Percentiles rank a stretch among this genome's conserved stretches.
These are phyloP conservation scores for Carcharodon carcharias DNA, from an alignment of 2,797 vertebrate genomes.

Conservation along the genomic window DNA sequence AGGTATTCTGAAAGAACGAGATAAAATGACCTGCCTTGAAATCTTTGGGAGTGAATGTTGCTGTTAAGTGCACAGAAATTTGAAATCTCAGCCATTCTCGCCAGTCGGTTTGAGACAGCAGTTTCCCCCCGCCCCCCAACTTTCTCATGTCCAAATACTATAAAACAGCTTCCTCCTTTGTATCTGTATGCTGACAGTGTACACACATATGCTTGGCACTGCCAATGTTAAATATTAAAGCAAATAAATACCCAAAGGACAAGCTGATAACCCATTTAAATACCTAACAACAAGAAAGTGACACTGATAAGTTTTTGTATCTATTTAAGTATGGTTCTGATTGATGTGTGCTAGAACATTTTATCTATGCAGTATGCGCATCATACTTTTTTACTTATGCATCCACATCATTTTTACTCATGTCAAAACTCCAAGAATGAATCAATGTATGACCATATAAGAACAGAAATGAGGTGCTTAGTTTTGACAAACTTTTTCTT, in stretches of 20 bases:
- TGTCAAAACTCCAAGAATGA: not conserved
- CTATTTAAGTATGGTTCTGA: not conserved
- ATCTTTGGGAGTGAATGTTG: not conserved
- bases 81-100: not conserved
- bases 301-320: not conserved
- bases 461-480: not conserved
- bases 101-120: not conserved
- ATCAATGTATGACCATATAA: not conserved
- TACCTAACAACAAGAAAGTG: not conserved
- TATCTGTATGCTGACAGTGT: not conserved
- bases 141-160: not conserved
- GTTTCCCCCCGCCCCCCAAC: not conserved
- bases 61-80: not conserved
- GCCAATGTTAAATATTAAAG: not conserved
- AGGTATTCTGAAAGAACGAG: not conserved
- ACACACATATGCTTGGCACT: not conserved
- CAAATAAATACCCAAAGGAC: not conserved
- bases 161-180: not conserved
- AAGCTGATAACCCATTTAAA: not conserved
- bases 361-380: not conserved
- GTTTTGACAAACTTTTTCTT: not conserved
- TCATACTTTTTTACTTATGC: not conserved
- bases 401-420: too few relatives aligned
- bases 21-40: not conserved
- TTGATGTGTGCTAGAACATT: not conserved